Base-by-base conservation (phyloP, 1,140 invertebrate species). In the Drosophila pectinifera region DNA sequence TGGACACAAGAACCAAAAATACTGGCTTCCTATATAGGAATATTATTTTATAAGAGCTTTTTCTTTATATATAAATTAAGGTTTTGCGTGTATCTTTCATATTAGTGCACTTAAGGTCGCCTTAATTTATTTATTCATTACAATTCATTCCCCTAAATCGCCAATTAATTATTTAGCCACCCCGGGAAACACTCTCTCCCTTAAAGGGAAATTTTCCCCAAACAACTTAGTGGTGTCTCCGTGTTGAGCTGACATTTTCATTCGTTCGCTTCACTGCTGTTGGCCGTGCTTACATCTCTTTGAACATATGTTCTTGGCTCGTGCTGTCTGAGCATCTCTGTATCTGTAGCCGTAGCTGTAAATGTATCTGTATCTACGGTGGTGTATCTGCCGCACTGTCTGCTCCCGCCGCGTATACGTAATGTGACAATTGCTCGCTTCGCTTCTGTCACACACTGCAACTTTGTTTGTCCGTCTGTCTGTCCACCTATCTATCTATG, bases 361-460 rank as follows among this genome's bases (percentile, higher is more conserved):
- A 43, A 10, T 67, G 63, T 31, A 10, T 8, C 39, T n/a, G 57
- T 31, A 31, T 31, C 28, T 31, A 31, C 28, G 28, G 8, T 11
- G 10, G 11, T 54, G 34, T 41, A 53, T 68, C 22, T 69, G 64
- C 63, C 65, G 42, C 49, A 26, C 18, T 48, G 49, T 46, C 68
- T 68, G 64, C 74, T 36, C 62, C 73, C 68, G 53, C 43, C 69
- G 61, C 82, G 82, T 88, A 86, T 88, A 82, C 83, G 82, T 86
- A 88, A 88, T 83, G 76, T 88, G 83, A 79, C 82, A 86, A 86
- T 78, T 80, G 65, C 49, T 78, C 41, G 46, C 68, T 41, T 62
- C 55, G 34, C 46, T 65, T 59, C 62, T 81, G 58, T 68, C 73
- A 63, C 49, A 64, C 55, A 73, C 43, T 39, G 63, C 68, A 81